Base-by-base conservation (phyloP, 2,888 invertebrate genomes). In the Junonia oenone region DNA sequence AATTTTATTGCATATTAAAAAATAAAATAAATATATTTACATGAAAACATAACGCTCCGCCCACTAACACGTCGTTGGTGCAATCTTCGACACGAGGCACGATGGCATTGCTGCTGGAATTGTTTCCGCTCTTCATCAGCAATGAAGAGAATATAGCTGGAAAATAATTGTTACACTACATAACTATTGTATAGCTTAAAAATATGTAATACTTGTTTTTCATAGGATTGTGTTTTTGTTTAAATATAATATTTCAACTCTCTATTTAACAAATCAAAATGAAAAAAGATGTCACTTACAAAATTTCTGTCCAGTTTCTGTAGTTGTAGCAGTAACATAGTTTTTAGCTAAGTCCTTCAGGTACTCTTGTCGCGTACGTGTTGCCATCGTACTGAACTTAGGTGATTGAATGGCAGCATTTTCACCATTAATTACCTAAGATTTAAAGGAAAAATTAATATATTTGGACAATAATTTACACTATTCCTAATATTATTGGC, bases 301-400 rank as follows among this genome's bases (percentile, higher is more conserved):
- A 85, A 97, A 97, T 83, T 97, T 97, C 71, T 96, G 95, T 51
- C 95, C 95, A 14, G 95, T 93, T 72, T 97, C 98, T 13, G 98
- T 93, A 2, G 95, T 92, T 3, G 95, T 94, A 47, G 94, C 93
- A 11, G 96, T 95, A 3, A 95, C 93, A 82, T 95, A 95, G 83
- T 97, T 97, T 63, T 93, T 92, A 26, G 97, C 95, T 68, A 98
- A 92, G 83, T 99, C 99, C 81, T 98, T 98, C 69, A 99, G 92
- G 84, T 98, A 98, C 88, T 98, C 98, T 78, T 98, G 97, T 64
- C 98, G 91, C 38, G 99, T 99, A 68, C 99, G 92, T 8, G 97
- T 97, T 9, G 98, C 98, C 98, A 99, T 98, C 46, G 97, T 97
- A 51, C 96, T 96, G 85, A 99, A 99, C 86, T 99, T 99, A 73